These are phyloP conservation scores for Cliona cf. orientalis DNA, from an alignment of 37 sponge, comb jelly and placozoan genomes.

Conservation along the genomic window DNA sequence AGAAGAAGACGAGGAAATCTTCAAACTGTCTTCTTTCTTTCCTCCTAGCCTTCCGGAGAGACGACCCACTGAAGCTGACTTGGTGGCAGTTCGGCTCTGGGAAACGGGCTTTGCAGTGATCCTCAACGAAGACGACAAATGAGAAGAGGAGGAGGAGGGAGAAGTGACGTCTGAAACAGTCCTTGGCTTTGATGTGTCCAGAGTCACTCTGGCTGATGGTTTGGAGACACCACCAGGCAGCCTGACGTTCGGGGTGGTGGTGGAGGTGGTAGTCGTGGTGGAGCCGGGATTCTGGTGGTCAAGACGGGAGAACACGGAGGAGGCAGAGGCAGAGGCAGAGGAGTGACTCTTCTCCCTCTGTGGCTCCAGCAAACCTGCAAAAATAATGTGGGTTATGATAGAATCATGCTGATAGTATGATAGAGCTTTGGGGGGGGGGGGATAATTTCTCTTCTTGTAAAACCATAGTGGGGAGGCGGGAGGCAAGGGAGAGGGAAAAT, in stretches of 20 bases:
- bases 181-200: constrained; percentile 4
- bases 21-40: not conserved
- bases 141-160: not conserved
- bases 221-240: not conserved
- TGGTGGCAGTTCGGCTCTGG: not conserved
- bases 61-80: not conserved
- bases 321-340: not conserved
- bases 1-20: too few species aligned
- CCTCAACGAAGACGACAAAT: not conserved
- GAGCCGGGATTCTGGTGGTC: too few species aligned
- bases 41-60: not conserved
- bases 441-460: not conserved
- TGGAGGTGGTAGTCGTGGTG: too few species aligned
- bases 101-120: not conserved
- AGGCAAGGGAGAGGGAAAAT: not conserved
- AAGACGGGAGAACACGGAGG: constrained; percentile 43
- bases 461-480: not conserved
- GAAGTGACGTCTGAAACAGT: not conserved
- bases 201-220: not conserved
- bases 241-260: not conserved
- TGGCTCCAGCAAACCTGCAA: too few species aligned
- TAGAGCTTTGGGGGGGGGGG: not conserved
- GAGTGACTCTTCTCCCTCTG: too few species aligned
- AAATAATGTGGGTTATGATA: too few species aligned
- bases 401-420: too few species aligned